Conservation (phyloP, 1,140 invertebrate genomes). For the Drosophila mojavensis region DNA sequence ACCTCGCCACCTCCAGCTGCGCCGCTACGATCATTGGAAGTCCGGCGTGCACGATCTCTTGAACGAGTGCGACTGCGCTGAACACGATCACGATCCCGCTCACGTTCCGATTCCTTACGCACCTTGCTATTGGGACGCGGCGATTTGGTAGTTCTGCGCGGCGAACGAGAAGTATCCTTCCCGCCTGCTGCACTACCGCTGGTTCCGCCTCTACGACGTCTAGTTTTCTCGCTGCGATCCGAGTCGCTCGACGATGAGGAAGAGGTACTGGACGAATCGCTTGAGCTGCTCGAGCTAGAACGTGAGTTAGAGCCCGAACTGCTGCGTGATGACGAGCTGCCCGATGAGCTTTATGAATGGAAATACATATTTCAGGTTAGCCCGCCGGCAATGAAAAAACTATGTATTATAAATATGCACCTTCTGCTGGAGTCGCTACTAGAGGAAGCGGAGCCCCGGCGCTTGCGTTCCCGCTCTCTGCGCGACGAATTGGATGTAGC, state of each 20-base stretch:
- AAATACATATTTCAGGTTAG: slow-evolving; percentile 23
- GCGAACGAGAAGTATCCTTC: slow-evolving; percentile 76
- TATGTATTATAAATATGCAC: slow-evolving; percentile 78
- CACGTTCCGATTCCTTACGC: slow-evolving; percentile 70
- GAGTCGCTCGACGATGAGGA: slow-evolving; percentile 86
- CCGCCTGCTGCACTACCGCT: slow-evolving; percentile 65
- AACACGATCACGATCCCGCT: slow-evolving; percentile 58
- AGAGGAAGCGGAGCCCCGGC: slow-evolving; percentile 87
- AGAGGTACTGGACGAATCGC: slow-evolving; percentile 86
- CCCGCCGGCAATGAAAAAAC: slow-evolving; percentile 8
- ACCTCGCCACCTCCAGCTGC: slow-evolving; percentile 33
- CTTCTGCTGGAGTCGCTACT: slow-evolving; percentile 91
- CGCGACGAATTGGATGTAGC: slow-evolving; percentile 68
- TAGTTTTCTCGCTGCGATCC: slow-evolving; percentile 71
- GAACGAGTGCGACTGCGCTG: slow-evolving; percentile 40
- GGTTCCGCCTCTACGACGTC: slow-evolving; percentile 83
- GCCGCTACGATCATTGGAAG: slow-evolving; percentile 44
- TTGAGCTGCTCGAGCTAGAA: slow-evolving; percentile 90
- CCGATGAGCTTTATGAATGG: slow-evolving; percentile 67
- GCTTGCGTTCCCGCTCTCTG: slow-evolving; percentile 78
- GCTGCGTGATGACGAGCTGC: slow-evolving; percentile 89
- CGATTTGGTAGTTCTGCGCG: slow-evolving; percentile 85
- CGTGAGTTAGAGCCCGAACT: slow-evolving; percentile 90
- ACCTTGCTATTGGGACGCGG: slow-evolving; percentile 57
- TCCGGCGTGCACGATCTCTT: slow-evolving; percentile 51